Base-by-base conservation (phyloP, 2,113 vertebrate species). In the Oreochromis niloticus region DNA sequence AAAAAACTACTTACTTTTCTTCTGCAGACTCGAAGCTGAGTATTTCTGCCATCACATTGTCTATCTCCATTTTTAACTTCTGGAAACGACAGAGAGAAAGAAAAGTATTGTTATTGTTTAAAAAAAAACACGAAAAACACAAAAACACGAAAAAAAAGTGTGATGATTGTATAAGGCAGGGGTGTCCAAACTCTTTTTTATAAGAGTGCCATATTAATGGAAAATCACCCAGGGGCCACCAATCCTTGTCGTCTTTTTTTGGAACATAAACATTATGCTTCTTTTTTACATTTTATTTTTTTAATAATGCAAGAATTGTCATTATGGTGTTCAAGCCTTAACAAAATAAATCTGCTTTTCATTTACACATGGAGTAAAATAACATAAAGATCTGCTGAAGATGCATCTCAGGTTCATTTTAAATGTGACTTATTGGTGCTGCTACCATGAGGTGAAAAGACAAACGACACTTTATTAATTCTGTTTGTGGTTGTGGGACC, bases 31-130 rank as follows among this genome's bases (percentile, higher is more conserved):
- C 97, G 32, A 99, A 99, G 93, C 94, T 82, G 87, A 98, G 97
- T 1, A 99, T 98, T 52, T 97, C 97, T 1, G 97, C 95, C 94
- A 99, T 97, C 50, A 98, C 96, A 5, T 94, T 95, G 41, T 97
- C 97, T 3, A 99, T 98, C 87, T 99, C 96, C 27, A 96, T 94
- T 88, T 98, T 99, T 82, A 99, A 93, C 85, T 95, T 98, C 98
- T 99, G 95, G 7, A 93, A 61, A 88, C 68, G 2, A 66, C 0
- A 56, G 3, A 66, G 17, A 41, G 80, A 41, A 82, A 90, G 4
- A 54, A 7, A 83, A 41, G 7, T 6, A 54, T 71, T 55, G 22
- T 55, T 75, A 17, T 6, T 1, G 13, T 16, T 2, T 9, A 4
- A 6, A 7, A 3, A 61, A 27, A 30, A 59, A 5, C 55, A 27